These are phyloP conservation scores for Apteryx mantelli DNA, from an alignment of 2,113 vertebrate genomes.

Conservation along the genomic window DNA sequence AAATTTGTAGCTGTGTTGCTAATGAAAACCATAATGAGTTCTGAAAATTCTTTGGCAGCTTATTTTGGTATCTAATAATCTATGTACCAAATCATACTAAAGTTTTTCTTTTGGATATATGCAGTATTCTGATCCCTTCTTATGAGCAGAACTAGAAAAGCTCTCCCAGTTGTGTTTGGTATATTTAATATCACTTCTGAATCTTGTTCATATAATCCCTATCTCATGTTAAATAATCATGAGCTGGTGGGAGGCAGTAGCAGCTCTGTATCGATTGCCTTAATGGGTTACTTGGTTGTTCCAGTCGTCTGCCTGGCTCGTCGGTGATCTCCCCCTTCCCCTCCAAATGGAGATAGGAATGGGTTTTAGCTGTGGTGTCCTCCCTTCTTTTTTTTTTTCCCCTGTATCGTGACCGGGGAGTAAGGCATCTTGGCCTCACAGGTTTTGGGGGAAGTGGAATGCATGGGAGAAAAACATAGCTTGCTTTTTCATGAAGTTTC, in stretches of 20 bases:
- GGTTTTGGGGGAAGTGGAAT: neutral
- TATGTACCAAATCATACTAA: neutral
- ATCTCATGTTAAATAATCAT: neutral
- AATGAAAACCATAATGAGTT: too few relatives aligned
- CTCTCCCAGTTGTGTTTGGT: neutral
- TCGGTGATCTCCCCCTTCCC: neutral
- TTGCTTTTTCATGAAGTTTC: neutral
- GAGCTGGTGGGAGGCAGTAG: neutral
- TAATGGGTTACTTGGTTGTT: neutral
- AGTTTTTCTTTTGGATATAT: neutral
- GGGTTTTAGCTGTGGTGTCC: neutral
- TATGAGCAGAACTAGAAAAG: neutral
- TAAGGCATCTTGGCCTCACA: neutral
- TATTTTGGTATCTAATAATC: neutral
- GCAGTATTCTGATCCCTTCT: neutral
- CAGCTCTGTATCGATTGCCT: neutral
- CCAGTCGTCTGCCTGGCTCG: neutral
- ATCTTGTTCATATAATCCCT: neutral
- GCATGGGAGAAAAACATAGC: neutral
- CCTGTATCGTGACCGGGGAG: neutral
- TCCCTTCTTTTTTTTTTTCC: accelerated
- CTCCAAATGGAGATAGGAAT: neutral
- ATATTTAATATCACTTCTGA: neutral
- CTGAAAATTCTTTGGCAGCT: constrained; percentile 23
- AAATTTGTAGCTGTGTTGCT: too few relatives aligned